Evolutionary conservation across 2,797 vertebrate species (phyloP), one percentile per base, ranked within the genome.

Genomic region (Cyclura pinguis): DNA sequence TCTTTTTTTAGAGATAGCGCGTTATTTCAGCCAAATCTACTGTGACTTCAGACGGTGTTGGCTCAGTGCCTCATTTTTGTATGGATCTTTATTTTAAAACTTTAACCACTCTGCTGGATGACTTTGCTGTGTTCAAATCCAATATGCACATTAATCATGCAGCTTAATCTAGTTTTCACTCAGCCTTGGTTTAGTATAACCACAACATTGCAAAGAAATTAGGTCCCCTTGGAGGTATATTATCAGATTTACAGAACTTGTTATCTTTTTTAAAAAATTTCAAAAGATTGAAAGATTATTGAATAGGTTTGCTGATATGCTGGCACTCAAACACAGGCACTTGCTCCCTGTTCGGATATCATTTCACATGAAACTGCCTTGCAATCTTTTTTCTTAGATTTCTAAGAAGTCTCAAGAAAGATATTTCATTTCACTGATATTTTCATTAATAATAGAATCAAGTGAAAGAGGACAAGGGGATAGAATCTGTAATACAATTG

Each of bases 111-210:
- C 73, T 35, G 52, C 82, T 88, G 84, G 89, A 86, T 95, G 92
- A 92, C 90, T 94, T 92, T 93, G 90, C 90, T 42, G 0, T 47
- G 35, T 81, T 88, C 88, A 47, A 42, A 81, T 64, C 35, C 16
- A 90, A 93, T 86, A 94, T 83, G 89, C 84, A 87, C 80, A 92
- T 95, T 95, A 94, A 94, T 95, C 93, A 95, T 55, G 42, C 1
- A 90, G 92, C 82, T 89, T 95, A 93, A 94, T 95, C 93, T 88
- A 87, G 55, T n/a, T 93, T 89, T 92, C 90, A 92, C 94, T 91
- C 95, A 89, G 93, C 93, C 93, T 95, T 93, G 92, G 87, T 94
- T 95, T 90, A 94, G 78, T 87, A 91, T 94, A 93, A 72, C 57
- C 80, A 93, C 67, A 93, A 78, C 84, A 92, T 8, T 90, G 88